These are phyloP conservation scores for Heliconius nattereri DNA, from an alignment of 1,140 invertebrate genomes.

Conservation along the genomic window DNA sequence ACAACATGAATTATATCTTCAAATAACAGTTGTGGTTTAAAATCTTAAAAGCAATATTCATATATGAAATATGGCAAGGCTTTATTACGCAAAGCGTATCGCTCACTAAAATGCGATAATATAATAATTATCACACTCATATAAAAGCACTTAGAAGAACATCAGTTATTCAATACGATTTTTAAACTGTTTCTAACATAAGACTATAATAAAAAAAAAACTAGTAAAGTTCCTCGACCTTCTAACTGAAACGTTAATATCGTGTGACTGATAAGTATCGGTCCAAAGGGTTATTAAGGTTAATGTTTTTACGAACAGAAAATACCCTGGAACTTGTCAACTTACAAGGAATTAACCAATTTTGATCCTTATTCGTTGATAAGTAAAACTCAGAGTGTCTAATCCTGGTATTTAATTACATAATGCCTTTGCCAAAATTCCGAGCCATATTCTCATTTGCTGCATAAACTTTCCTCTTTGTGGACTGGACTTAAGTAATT, in stretches of 20 bases:
- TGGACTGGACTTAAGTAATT: conserved; percentile 27
- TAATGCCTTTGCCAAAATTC: conserved; percentile 25
- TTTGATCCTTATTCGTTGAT: not conserved
- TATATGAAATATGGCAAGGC: no score
- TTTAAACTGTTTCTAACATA: no score
- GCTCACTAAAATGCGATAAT: no score
- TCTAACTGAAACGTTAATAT: conserved; percentile 21
- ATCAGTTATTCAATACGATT: no score
- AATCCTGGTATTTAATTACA: conserved; percentile 24
- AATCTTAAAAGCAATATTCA: no score
- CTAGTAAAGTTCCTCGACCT: not conserved
- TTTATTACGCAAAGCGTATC: no score
- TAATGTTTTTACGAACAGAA: conserved; percentile 36
- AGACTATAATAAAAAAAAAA: not conserved
- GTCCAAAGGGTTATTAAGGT: conserved; percentile 36
- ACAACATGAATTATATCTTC: no score
- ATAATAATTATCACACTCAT: no score
- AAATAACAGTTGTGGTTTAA: no score
- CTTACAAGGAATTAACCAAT: not conserved
- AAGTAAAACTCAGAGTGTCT: conserved; percentile 9
- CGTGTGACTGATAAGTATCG: conserved; percentile 23
- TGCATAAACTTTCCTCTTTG: conserved; percentile 31
- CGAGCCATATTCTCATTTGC: conserved; percentile 16
- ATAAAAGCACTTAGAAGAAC: no score
- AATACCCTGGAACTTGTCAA: conserved; percentile 23